Percentiles rank a stretch among this genome's conserved stretches.
These are phyloP conservation scores for Condylostylus longicornis DNA, from an alignment of 1,140 invertebrate species.

Conservation along the genomic window DNA sequence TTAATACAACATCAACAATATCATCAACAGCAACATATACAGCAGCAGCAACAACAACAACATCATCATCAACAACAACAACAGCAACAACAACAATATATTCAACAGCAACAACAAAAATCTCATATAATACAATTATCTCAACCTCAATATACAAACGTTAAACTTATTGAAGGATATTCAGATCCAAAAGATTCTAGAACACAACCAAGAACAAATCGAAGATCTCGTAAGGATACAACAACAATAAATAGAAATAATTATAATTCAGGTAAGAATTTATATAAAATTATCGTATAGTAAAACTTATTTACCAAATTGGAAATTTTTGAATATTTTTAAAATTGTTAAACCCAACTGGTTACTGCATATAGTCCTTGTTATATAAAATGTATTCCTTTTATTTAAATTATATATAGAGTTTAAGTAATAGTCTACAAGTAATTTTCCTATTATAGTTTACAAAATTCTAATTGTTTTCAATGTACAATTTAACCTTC, in stretches of 20 bases:
- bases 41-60: conserved; percentile 12
- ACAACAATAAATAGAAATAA: conserved; percentile 21
- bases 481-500: too few species aligned
- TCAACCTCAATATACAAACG: conserved; percentile 2
- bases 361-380: too few species aligned
- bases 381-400: too few species aligned
- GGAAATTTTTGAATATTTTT: too few species aligned
- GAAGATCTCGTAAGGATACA: not conserved
- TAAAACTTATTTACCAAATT: too few species aligned
- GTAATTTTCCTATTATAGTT: too few species aligned
- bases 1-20: conserved; percentile 4
- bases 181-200: conserved; percentile 29
- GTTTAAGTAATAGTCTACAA: too few species aligned
- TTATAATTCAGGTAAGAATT: conserved; percentile 28
- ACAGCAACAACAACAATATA: conserved; percentile 1
- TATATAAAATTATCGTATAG: too few species aligned
- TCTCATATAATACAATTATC: not conserved
- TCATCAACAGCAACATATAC: conserved; percentile 8
- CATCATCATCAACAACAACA: conserved; percentile 15
- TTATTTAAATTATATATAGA: too few species aligned
- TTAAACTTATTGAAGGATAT: conserved; percentile 29
- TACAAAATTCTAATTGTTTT: too few species aligned
- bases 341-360: too few species aligned
- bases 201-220: not conserved
- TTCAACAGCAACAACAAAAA: not conserved